Conservation (phyloP, 2,113 vertebrate genomes). For the Proteles cristata region DNA sequence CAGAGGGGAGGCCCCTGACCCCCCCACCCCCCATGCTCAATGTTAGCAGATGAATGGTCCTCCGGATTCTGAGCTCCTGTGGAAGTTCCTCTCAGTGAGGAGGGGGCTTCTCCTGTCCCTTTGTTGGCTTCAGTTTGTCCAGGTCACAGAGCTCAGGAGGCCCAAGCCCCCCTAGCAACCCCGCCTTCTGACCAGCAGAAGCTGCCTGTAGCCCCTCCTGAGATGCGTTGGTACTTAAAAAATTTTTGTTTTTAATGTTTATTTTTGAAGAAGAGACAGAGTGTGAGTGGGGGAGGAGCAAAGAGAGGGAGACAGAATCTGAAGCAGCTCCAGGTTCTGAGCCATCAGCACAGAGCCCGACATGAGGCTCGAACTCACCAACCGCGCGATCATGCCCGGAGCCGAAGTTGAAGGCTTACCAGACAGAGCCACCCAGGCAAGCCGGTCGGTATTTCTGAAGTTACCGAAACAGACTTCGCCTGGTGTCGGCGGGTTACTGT, state of each 20-base stretch:
- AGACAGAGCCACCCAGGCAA: too few relatives aligned
- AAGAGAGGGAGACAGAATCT: too few relatives aligned
- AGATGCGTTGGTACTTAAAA: not conserved
- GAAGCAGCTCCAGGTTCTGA: too few relatives aligned
- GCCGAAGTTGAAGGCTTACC: too few relatives aligned
- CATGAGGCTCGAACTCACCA: rapidly evolving
- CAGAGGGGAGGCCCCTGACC: too few relatives aligned
- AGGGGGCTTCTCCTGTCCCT: not conserved
- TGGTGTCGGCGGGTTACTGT: not conserved
- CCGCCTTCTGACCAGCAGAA: not conserved
- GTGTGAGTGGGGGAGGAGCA: too few relatives aligned
- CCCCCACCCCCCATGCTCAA: not conserved
- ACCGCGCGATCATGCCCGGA: too few relatives aligned
- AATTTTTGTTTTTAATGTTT: too few relatives aligned
- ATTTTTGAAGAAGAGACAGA: too few relatives aligned
- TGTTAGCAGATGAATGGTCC: not conserved
- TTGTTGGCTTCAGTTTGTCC: not conserved
- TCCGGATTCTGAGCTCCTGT: not conserved
- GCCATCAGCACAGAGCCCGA: too few relatives aligned
- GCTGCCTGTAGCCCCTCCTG: not conserved
- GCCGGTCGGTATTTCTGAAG: not conserved
- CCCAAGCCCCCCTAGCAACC: not conserved
- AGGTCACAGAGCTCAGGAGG: not conserved
- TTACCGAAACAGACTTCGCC: not conserved
- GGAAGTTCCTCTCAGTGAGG: not conserved